Base-by-base conservation (phyloP, 1,140 invertebrate genomes). In the Uloborus diversus region DNA sequence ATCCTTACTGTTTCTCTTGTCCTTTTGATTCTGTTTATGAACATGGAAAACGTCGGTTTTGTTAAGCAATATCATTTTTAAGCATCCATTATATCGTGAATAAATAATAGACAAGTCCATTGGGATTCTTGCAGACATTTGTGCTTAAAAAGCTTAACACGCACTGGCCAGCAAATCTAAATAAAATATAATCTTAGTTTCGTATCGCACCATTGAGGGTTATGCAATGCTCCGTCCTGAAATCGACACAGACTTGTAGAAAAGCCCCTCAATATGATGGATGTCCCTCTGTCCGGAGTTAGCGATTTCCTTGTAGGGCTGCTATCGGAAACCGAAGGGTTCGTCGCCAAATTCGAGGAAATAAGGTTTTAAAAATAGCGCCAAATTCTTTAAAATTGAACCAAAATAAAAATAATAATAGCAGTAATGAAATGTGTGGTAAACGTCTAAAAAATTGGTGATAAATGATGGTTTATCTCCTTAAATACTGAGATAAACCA, bases 201-300 rank as follows among this genome's bases (percentile, higher is more conserved):
- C 37, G 30, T 66, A 33, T 78, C 66, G 57, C 57, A 33, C 7
- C 30, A 49, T 53, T 30, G 37, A 25, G 27, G 37, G 14, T 62
- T 66, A 37, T 78, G 61, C 73, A 66, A 65, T 37, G 32, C 62
- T 65, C 59, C n/a, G n/a, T n/a, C n/a, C 73, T 66, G 61, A 78
- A 78, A 78, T 78, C 47, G 73, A 78, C 73, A 78, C 49, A 66
- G 73, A 78, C 73, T 78, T 78, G 73, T 78, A 65, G 73, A 78
- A 75, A 78, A 66, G 73, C 73, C 57, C 37, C 35, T 32, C 30
- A 17, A 14, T 7, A 65, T 78, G 73, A 78, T 78, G 61, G 49
- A 78, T 78, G 73, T 78, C 62, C 25, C 28, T 66, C 56, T 33
- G 61, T 32, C 27, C 37, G 32, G 49, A 78, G 73, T 78, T 78